Percentiles rank a stretch among this genome's conserved stretches.
phyloP scores from a whole-genome alignment of 2,888 invertebrate species.

The Drosophila peninsularis region DNA sequence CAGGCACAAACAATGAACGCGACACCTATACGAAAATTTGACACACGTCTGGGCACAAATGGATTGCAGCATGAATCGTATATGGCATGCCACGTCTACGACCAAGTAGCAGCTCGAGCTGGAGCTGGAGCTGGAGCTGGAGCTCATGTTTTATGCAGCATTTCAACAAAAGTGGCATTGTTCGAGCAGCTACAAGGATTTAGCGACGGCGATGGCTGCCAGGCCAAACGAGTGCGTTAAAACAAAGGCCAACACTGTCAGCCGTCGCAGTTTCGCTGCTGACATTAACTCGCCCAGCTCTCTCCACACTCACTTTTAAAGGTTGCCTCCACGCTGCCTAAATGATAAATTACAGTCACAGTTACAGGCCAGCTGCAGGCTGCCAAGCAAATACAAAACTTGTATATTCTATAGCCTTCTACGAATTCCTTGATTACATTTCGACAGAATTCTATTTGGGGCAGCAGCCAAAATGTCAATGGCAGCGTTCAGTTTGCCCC shows the following conservation, averaged over 20 bases:
- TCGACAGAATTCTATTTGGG: not conserved
- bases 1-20: constrained; percentile 46
- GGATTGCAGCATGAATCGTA: constrained; percentile 55
- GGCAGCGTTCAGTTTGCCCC: not conserved
- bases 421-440: constrained; percentile 7
- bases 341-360: constrained; percentile 43
- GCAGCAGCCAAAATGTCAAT: not conserved
- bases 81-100: constrained; percentile 37
- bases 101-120: not conserved
- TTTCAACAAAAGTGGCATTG: constrained; percentile 27
- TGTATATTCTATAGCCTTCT: constrained; percentile 6
- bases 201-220: constrained; percentile 13
- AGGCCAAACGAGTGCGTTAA: constrained; percentile 17
- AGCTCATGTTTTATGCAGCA: constrained; percentile 73
- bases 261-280: constrained; percentile 8
- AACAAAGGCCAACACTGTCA: constrained; percentile 46
- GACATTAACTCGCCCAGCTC: constrained; percentile 38
- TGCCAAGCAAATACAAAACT: not conserved
- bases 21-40: constrained; percentile 59
- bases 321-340: constrained; percentile 8
- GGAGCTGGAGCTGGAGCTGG: not conserved
- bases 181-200: constrained; percentile 32
- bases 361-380: constrained; percentile 1
- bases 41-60: constrained; percentile 66
- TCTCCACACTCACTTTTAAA: constrained; percentile 47